Evolutionary conservation across 2,797 vertebrate genomes (phyloP).

Genomic region (Enteromius trimaculatus): DNA sequence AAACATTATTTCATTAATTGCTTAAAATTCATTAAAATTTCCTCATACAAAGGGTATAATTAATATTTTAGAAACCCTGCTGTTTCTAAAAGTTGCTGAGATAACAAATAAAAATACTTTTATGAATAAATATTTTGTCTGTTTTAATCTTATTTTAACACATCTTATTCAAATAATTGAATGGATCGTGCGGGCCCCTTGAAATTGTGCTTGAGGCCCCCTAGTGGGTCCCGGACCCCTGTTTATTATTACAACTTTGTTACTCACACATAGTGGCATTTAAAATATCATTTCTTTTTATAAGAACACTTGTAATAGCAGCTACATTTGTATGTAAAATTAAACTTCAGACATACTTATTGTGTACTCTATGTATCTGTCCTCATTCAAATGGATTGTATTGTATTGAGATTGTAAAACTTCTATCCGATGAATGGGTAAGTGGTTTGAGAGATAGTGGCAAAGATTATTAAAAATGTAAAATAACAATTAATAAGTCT

Average conservation of each 20-base stretch:
- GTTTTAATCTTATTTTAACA: neutral
- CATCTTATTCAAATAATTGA: neutral
- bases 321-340: neutral
- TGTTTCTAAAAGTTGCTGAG: neutral
- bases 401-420: neutral
- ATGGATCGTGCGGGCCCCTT: neutral
- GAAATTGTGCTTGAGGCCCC: neutral
- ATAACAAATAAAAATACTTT: neutral
- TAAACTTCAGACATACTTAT: neutral
- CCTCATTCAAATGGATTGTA: neutral
- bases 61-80: neutral
- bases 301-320: neutral
- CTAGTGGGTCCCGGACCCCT: neutral
- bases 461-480: neutral
- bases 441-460: neutral
- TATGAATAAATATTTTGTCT: neutral
- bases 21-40: neutral
- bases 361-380: neutral
- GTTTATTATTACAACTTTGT: neutral
- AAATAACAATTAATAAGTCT: neutral
- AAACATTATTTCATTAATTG: neutral
- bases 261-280: neutral
- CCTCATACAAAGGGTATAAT: neutral
- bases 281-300: neutral
- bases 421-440: neutral